phyloP scores from a whole-genome alignment of 2,113 vertebrate genomes.

The Elephas maximus region DNA sequence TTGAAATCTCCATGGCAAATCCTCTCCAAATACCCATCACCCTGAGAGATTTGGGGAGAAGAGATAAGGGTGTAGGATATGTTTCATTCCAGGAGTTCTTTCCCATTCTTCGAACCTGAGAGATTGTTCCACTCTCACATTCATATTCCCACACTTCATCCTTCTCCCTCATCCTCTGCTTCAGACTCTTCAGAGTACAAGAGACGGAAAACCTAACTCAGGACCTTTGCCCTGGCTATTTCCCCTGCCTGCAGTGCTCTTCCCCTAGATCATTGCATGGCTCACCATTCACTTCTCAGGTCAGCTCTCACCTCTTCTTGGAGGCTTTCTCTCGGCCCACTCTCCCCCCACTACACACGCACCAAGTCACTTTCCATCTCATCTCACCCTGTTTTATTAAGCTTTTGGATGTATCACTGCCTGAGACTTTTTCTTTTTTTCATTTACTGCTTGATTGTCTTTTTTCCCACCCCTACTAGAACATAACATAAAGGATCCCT shows the following conservation, averaged over 20 bases:
- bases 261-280: too few relatives aligned
- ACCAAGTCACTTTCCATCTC: background rate
- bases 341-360: background rate
- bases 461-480: background rate
- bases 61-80: too few relatives aligned
- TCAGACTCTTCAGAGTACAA: background rate
- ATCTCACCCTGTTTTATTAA: background rate
- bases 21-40: background rate
- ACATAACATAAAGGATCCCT: too few relatives aligned
- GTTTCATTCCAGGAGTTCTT: background rate
- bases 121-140: too few relatives aligned
- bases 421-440: background rate
- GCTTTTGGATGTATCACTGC: background rate
- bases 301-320: background rate
- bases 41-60: background rate
- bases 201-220: background rate
- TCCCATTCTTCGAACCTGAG: background rate
- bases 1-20: too few relatives aligned
- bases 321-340: background rate
- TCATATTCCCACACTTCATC: background rate
- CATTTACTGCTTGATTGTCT: background rate
- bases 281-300: background rate
- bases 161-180: too few relatives aligned
- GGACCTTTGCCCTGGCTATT: background rate
- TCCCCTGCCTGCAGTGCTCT: too few relatives aligned